Evolutionary conservation across 1,140 invertebrate species (phyloP), one percentile per base, ranked within the genome.

Genomic region (Polypedilum vanderplanki): DNA sequence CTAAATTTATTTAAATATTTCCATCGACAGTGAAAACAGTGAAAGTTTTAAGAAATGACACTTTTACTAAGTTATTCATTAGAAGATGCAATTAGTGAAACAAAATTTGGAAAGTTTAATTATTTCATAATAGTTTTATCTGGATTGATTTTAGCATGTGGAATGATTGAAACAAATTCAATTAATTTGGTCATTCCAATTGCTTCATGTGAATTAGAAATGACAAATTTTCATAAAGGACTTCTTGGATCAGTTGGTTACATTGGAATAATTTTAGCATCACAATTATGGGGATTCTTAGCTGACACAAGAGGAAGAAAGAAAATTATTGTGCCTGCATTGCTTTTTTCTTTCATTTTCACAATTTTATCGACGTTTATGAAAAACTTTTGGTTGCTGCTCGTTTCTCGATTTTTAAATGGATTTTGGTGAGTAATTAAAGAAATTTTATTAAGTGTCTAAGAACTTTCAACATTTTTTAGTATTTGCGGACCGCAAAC

Each of bases 211-310:
- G 90, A 92, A 80, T 82, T 93, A 10, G 77, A 87, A 57, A 81
- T 91, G 1, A 85, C 86, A 9, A 78, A 87, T 10, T 79, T 86
- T 8, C 83, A 90, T 74, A 88, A 90, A 80, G 90, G 90, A 0
- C 83, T 89, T 77, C 79, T 92, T 0, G 88, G 90, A 33, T 89
- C 88, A 0, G 85, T 87, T 22, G 85, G 87, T 0, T 92, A 90
- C 77, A 81, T 88, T 75, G 90, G 91, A 88, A 85, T 87, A 3
- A 86, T 87, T 57, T 78, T 87, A 7, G 86, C 84, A 12, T 87
- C 86, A 0, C 86, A 87, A 79, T 81, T 93, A 33, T 94, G 93
- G 92, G 93, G 93, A 40, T 92, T 89, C 75, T 78, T 94, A 15
- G 90, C 91, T 0, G 93, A 96, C 80, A 88, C 89, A 0, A 84